A percentile compares a stretch with the other conserved stretches of the same genome.
These are phyloP conservation scores for Eurosta solidaginis DNA, from an alignment of 1,140 invertebrate genomes.

Conservation along the genomic window DNA sequence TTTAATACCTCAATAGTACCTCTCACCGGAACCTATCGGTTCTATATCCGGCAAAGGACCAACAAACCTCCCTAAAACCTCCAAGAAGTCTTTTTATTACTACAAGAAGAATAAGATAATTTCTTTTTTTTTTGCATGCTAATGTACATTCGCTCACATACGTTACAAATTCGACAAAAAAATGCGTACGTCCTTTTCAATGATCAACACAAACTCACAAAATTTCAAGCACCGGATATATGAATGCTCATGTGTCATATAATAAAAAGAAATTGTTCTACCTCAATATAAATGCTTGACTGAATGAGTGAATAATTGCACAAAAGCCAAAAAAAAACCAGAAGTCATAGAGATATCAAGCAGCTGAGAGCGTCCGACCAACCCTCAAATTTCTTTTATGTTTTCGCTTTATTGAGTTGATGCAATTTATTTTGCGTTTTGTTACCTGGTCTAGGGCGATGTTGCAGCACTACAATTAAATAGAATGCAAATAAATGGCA, in stretches of 20 bases:
- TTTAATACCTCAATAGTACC: too few species aligned
- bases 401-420: neutral
- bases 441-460: slow-evolving; percentile 9
- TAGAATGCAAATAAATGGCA: neutral
- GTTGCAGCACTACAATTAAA: neutral
- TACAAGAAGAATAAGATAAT: too few species aligned
- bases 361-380: neutral
- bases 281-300: slow-evolving; percentile 9
- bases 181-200: neutral
- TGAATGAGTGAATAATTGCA: slow-evolving; percentile 22
- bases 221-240: neutral
- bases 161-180: neutral
- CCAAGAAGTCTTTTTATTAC: too few species aligned
- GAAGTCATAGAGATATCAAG: neutral
- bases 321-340: neutral
- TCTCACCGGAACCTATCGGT: too few species aligned
- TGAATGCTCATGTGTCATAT: neutral
- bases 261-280: neutral
- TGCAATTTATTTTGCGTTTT: neutral
- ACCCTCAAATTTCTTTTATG: neutral
- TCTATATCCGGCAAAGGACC: too few species aligned
- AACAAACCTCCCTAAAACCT: too few species aligned
- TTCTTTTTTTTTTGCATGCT: too few species aligned
- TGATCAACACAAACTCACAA: neutral
- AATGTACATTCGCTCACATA: neutral